Percentiles rank a stretch among this genome's conserved stretches.
Conservation (phyloP, 1,140 invertebrate genomes). For the Samia ricini region DNA sequence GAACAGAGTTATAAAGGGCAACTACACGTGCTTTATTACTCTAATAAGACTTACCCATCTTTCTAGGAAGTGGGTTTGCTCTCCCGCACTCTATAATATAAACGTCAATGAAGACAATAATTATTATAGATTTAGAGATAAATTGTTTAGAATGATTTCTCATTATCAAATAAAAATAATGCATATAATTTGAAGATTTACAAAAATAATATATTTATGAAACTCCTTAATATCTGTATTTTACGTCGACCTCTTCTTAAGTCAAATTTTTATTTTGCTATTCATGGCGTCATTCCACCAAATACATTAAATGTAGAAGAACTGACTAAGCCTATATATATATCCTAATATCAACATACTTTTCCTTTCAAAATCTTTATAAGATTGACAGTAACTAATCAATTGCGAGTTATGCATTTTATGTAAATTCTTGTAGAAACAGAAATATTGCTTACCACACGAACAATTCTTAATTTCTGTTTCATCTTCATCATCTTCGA, state of each 20-base stretch:
- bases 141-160: neutral
- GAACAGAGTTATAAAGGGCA: neutral
- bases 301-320: no score
- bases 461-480: constrained; percentile 78
- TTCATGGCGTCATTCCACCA: no score
- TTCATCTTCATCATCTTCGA: constrained; percentile 72
- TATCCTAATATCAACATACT: no score
- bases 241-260: neutral
- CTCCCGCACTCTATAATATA: constrained; percentile 62
- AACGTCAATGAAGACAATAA: constrained; percentile 43
- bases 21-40: constrained; percentile 1
- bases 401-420: no score
- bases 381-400: no score
- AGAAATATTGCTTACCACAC: constrained; percentile 77
- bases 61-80: constrained; percentile 71
- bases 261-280: no score
- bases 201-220: no score
- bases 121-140: neutral
- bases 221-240: neutral
- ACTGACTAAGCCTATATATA: no score
- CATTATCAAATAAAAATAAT: neutral
- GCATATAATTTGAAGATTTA: neutral
- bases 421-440: no score
- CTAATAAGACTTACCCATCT: constrained; percentile 58
- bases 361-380: no score